These are phyloP conservation scores for Tapirus terrestris DNA, from an alignment of 2,113 vertebrate species.

Conservation along the genomic window DNA sequence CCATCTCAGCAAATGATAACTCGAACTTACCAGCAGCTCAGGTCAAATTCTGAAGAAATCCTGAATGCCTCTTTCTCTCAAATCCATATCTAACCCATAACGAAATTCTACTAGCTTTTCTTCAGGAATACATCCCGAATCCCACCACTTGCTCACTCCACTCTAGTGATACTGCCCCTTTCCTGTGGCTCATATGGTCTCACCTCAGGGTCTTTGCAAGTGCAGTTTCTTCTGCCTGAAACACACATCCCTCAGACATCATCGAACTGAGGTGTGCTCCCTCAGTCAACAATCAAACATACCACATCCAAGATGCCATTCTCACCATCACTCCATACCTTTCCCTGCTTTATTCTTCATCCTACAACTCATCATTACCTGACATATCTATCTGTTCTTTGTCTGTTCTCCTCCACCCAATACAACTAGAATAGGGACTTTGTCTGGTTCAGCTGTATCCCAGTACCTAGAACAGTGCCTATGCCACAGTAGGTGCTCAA, in stretches of 20 bases:
- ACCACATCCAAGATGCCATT: neutral
- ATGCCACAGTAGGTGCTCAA: neutral
- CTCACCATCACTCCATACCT: neutral
- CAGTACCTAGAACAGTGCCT: neutral
- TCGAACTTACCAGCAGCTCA: neutral
- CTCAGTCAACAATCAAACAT: neutral
- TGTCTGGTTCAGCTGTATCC: neutral
- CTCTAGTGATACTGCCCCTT: accelerated
- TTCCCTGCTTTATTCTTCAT: neutral
- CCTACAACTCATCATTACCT: neutral
- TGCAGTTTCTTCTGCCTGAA: neutral
- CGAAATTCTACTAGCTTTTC: neutral
- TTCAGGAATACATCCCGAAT: neutral
- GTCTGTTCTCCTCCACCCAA: neutral
- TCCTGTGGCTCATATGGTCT: neutral
- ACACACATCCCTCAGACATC: neutral
- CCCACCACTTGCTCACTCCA: neutral
- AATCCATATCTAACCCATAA: neutral
- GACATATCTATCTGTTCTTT: neutral
- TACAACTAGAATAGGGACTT: neutral
- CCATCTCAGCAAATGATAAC: neutral
- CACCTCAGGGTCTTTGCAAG: neutral
- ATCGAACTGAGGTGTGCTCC: neutral
- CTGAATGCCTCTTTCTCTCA: neutral
- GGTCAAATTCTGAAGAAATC: neutral